Evolutionary conservation across 2,888 invertebrate species (phyloP).

Genomic region (Hemistola chrysoprasaria): DNA sequence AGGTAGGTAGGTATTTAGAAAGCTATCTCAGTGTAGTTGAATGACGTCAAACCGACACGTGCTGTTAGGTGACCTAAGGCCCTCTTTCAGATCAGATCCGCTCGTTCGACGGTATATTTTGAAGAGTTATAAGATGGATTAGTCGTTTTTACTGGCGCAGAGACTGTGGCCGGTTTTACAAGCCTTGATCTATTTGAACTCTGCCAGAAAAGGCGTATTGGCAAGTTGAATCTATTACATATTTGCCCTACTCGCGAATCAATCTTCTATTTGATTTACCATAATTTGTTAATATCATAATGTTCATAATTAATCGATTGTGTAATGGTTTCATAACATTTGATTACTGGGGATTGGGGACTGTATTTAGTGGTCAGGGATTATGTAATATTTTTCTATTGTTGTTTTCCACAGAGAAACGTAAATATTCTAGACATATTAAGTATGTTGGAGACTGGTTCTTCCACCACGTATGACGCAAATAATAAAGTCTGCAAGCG

Average conservation of each 20-base stretch:
- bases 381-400: neutral
- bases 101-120: slow-evolving; percentile 32
- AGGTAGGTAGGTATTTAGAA: slow-evolving; percentile 43
- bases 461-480: slow-evolving; percentile 8
- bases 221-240: slow-evolving; percentile 16
- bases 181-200: slow-evolving; percentile 35
- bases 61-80: slow-evolving; percentile 60
- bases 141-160: slow-evolving; percentile 34
- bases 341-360: neutral
- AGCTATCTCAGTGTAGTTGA: slow-evolving; percentile 45
- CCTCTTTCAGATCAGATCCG: slow-evolving; percentile 50
- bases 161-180: slow-evolving; percentile 32
- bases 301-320: slow-evolving; percentile 10
- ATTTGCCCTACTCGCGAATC: slow-evolving; percentile 16
- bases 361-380: no score
- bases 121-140: slow-evolving; percentile 48
- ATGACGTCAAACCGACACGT: slow-evolving; percentile 63
- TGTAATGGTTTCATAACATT: slow-evolving; percentile 3
- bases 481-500: slow-evolving; percentile 4
- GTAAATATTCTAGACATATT: neutral
- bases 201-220: slow-evolving; percentile 22
- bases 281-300: no score
- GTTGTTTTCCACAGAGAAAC: neutral
- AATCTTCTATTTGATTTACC: slow-evolving; percentile 8
- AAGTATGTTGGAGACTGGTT: slow-evolving; percentile 6